phyloP scores from a whole-genome alignment of 2,888 invertebrate species.

The Pherbina coryleti region DNA sequence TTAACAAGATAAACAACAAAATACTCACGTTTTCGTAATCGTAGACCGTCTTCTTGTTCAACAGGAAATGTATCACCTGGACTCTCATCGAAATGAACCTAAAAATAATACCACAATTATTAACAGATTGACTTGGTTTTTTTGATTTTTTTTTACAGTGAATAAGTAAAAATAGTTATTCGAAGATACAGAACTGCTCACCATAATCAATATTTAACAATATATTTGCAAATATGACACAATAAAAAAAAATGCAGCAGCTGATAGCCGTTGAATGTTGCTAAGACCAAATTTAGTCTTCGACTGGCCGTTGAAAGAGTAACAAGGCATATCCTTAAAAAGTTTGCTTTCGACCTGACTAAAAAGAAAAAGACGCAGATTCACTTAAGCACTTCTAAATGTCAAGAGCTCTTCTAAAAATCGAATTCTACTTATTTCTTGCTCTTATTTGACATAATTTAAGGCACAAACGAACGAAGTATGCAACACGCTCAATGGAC shows the following conservation, averaged over 20 bases:
- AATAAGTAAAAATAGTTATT: background rate
- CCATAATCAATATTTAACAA: background rate
- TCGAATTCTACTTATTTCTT: slow-evolving; percentile 23
- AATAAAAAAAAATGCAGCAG: too few relatives aligned
- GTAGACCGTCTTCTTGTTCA: slow-evolving; percentile 10
- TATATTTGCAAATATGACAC: too few relatives aligned
- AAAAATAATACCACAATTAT: slow-evolving; percentile 1
- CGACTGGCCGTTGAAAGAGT: background rate
- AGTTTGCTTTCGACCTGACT: background rate
- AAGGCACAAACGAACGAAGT: background rate
- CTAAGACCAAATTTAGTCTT: background rate
- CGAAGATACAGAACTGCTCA: background rate
- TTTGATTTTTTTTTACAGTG: background rate
- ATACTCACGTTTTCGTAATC: slow-evolving; percentile 5
- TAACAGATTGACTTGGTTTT: background rate
- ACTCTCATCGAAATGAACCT: slow-evolving; percentile 36
- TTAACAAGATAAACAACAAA: background rate
- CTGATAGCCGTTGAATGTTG: background rate
- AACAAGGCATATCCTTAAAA: background rate
- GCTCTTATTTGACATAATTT: background rate
- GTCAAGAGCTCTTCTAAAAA: slow-evolving; percentile 25
- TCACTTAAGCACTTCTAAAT: slow-evolving; percentile 35
- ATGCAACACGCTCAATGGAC: background rate
- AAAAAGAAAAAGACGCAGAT: background rate
- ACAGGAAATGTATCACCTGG: slow-evolving; percentile 6